phyloP scores from a whole-genome alignment of 2,797 vertebrate species.

The Rhinoraja longicauda region DNA sequence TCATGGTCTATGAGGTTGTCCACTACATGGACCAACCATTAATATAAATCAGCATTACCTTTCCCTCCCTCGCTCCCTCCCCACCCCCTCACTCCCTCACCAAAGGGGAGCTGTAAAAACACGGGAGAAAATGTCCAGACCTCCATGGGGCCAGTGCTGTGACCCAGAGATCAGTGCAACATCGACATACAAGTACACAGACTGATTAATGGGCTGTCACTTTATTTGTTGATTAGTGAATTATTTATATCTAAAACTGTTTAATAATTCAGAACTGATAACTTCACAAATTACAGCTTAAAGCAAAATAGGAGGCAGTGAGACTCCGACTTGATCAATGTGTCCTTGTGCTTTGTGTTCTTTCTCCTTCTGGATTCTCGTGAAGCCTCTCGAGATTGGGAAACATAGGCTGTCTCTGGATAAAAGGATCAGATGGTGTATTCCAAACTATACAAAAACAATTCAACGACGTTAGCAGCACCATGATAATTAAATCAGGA shows the following conservation, averaged over 20 bases:
- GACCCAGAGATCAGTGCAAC: slow-evolving; percentile 40
- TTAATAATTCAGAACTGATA: slow-evolving; percentile 82
- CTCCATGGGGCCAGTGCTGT: slow-evolving; percentile 49
- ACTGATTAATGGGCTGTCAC: slow-evolving; percentile 85
- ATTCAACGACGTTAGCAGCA: neutral
- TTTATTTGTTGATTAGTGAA: slow-evolving; percentile 80
- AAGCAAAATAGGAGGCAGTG: slow-evolving; percentile 62
- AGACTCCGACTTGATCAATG: slow-evolving; percentile 57
- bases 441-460: neutral
- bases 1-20: neutral
- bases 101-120: slow-evolving; percentile 38
- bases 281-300: slow-evolving; percentile 74
- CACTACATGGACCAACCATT: neutral
- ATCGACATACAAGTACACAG: slow-evolving; percentile 50
- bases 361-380: slow-evolving; percentile 55
- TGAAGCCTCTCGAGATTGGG: slow-evolving; percentile 53
- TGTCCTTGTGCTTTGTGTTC: slow-evolving; percentile 53
- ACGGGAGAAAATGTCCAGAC: slow-evolving; percentile 44
- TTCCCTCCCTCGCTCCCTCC: no score
- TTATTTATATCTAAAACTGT: slow-evolving; percentile 82
- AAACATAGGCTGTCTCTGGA: slow-evolving; percentile 42
- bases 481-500: slow-evolving; percentile 3
- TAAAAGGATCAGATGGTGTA: neutral
- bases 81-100: neutral
- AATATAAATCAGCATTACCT: neutral